These are phyloP conservation scores for Muschampia plurimacula DNA, from an alignment of 2,888 invertebrate species.

Conservation along the genomic window DNA sequence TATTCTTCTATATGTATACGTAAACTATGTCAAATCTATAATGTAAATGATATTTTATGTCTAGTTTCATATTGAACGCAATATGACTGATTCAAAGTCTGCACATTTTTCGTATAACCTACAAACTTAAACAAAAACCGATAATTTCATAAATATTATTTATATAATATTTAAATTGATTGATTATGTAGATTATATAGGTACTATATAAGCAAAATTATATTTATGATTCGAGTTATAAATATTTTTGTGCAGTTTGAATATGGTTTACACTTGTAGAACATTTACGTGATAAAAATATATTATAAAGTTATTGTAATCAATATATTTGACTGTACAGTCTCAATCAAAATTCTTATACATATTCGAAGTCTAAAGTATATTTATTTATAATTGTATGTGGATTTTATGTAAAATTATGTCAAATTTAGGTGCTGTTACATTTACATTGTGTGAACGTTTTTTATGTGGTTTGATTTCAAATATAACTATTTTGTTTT, in stretches of 20 bases:
- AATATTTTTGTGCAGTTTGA: slow-evolving; percentile 33
- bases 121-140: slow-evolving; percentile 1
- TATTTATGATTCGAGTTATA: slow-evolving; percentile 9
- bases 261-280: not conserved
- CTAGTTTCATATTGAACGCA: slow-evolving; percentile 1
- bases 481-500: slow-evolving; percentile 25
- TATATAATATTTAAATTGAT: not conserved
- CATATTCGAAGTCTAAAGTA: slow-evolving; percentile 4
- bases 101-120: slow-evolving; percentile 16
- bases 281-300: slow-evolving; percentile 7
- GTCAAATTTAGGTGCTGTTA: slow-evolving; percentile 43
- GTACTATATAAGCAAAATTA: not conserved
- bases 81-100: slow-evolving; percentile 5
- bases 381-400: slow-evolving; percentile 31
- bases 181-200: not conserved
- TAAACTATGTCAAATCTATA: slow-evolving; percentile 10
- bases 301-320: slow-evolving; percentile 15
- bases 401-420: slow-evolving; percentile 33
- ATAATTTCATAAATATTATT: not conserved
- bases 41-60: not conserved
- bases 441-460: slow-evolving; percentile 44
- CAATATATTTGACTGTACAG: slow-evolving; percentile 15
- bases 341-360: slow-evolving; percentile 34
- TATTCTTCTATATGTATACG: slow-evolving; percentile 1
- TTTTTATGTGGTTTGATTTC: slow-evolving; percentile 43